Base-by-base conservation (phyloP, 2,888 invertebrate genomes). In the Mystacides longicornis region DNA sequence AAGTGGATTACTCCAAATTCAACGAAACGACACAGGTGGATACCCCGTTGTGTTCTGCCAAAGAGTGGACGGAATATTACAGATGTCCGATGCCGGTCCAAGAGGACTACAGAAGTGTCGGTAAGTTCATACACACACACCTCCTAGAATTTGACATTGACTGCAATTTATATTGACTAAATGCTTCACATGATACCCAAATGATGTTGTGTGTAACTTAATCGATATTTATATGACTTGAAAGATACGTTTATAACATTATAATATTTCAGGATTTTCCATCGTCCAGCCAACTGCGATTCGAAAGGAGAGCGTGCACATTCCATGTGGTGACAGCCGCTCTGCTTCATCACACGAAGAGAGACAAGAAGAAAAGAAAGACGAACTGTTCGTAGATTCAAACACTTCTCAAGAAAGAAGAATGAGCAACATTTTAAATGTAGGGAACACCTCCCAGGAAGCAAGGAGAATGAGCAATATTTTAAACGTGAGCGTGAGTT, bases 1-100 rank as follows among this genome's bases (percentile, higher is more conserved):
- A 86, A 63, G 89, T 93, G 11, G 91, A 95, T 71, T 94, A 93
- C 70, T 87, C 86, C 1, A 85, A 89, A 64, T 87, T 95, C 68
- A 87, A 93, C 68, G 86, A 85, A 65, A 90, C 91, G 0, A 82
- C 85, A 49, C 84, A 86, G 64, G 86, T 93, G 21, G 89, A 91
- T 65, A 93, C 92, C 0, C 93, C 94, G 0, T 72, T 91, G 21
- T 93, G 93, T 72, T 87, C 87, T 11, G 85, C 86, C n/a, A 75
- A 77, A 33, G 87, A 87, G 63, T 76, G 85, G 46, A 71, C 79
- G 2, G 78, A 80, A 58, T 83, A 82, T 67, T 84, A 83, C 65
- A 77, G 77, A 62, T n/a, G n/a, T n/a, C n/a, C n/a, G n/a, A n/a
- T n/a, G n/a, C n/a, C n/a, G n/a, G 73, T 75, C 62, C 78, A 80